Evolutionary conservation across 2,113 vertebrate genomes (phyloP).

Genomic region (Sapayoa aenigma): DNA sequence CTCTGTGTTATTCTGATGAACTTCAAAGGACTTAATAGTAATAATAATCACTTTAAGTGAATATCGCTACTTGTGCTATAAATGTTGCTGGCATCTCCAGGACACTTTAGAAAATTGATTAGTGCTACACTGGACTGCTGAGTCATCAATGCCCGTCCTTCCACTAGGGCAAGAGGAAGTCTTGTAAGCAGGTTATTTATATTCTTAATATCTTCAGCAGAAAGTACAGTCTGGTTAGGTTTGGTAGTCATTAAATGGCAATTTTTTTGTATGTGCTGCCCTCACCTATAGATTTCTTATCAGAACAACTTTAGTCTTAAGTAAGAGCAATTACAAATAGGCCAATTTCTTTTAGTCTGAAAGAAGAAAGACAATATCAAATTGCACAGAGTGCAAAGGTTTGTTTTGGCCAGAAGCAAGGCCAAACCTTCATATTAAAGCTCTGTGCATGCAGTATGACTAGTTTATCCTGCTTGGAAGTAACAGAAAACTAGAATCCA

Average conservation of each 20-base stretch:
- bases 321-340: neutral
- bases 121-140: conserved; percentile 15
- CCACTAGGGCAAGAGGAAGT: conserved; percentile 14
- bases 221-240: conserved; percentile 13
- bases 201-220: conserved; percentile 22
- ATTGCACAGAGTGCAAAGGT: neutral
- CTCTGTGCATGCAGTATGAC: neutral
- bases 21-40: neutral
- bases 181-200: conserved; percentile 40
- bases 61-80: neutral
- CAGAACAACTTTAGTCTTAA: neutral
- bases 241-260: conserved; percentile 24
- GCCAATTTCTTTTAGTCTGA: neutral
- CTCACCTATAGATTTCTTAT: conserved; percentile 4
- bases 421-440: neutral
- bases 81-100: neutral
- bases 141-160: conserved; percentile 25
- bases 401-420: neutral
- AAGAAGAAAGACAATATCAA: neutral
- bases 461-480: neutral
- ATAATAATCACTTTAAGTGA: conserved; percentile 18
- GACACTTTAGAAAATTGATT: conserved; percentile 39
- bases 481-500: neutral
- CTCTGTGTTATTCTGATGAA: neutral
- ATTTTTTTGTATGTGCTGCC: neutral